Evolutionary conservation across 2,888 invertebrate species (phyloP).

Genomic region (Argyresthia albistria): DNA sequence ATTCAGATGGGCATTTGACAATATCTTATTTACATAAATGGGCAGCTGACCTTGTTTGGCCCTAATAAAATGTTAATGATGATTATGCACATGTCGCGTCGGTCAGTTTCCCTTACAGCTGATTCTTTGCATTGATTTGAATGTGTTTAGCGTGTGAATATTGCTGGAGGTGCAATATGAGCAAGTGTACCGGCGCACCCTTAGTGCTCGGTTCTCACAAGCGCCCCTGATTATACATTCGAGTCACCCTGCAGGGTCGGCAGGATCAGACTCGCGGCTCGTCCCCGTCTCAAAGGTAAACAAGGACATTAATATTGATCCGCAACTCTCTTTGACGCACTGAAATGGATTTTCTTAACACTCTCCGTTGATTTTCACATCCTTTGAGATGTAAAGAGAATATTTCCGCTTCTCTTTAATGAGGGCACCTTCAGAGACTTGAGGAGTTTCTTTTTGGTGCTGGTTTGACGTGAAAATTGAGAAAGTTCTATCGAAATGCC

Average conservation of each 20-base stretch:
- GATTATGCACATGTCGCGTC: slow-evolving; percentile 42
- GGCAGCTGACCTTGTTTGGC: slow-evolving; percentile 52
- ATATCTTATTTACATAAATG: slow-evolving; percentile 40
- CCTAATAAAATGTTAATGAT: slow-evolving; percentile 62
- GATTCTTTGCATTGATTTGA: slow-evolving; percentile 56
- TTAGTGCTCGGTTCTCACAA: slow-evolving; percentile 58
- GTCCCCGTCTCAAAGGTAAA: slow-evolving; percentile 55
- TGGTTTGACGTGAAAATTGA: slow-evolving; percentile 26
- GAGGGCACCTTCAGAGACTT: slow-evolving; percentile 15
- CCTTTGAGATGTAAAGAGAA: slow-evolving; percentile 43
- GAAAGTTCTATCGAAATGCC: not conserved
- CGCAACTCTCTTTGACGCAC: slow-evolving; percentile 53
- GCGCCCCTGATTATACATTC: slow-evolving; percentile 64
- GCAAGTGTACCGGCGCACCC: slow-evolving; percentile 54
- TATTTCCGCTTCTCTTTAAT: slow-evolving; percentile 11
- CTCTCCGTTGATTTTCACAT: slow-evolving; percentile 39
- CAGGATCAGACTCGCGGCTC: slow-evolving; percentile 34
- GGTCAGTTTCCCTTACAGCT: slow-evolving; percentile 45
- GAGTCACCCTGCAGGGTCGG: slow-evolving; percentile 45
- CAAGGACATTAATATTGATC: slow-evolving; percentile 67
- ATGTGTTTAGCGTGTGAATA: slow-evolving; percentile 20
- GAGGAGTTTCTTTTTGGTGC: slow-evolving; percentile 11
- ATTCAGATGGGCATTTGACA: slow-evolving; percentile 34
- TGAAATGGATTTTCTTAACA: slow-evolving; percentile 47
- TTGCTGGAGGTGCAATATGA: slow-evolving; percentile 50